Evolutionary conservation across 2,113 vertebrate genomes (phyloP), one percentile per base, ranked within the genome.

Genomic region (Geococcyx californianus): DNA sequence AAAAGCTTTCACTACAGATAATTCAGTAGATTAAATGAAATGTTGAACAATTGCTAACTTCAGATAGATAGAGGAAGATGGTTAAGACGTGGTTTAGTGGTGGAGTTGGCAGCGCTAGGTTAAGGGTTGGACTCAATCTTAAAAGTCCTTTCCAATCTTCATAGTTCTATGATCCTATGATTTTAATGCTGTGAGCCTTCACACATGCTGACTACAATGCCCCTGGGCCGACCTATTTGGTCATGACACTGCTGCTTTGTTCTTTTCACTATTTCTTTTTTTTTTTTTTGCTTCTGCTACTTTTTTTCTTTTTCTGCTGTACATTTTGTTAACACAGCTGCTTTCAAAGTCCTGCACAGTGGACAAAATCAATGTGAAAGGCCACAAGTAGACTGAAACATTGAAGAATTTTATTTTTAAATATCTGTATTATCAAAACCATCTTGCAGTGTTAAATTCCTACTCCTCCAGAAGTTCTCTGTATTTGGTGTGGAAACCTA

Each of bases 401-500:
- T 33, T 8, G 23, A 74, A 74, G 49, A 20, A 33, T 9, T 67
- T 76, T 26, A 45, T 29, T 90, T 84, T 72, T 33, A 42, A 34
- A 31, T 29, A 28, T 92, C 24, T 63, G 29, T 11, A 5, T 66
- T 40, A 82, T 14, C 76, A 79, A 88, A 94, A 92, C 42, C 55
- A 90, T 16, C 20, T 42, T 49, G 21, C 52, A 83, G 49, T 36
- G 25, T 12, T 82, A 58, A 95, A 87, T 49, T 92, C 83, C 85
- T 81, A 1, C 33, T 86, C 23, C 4, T 45, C 45, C 56, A 66
- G 40, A 63, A 90, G 33, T 70, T 58, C 76, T 85, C 83, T 93
- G 56, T 94, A 93, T 95, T 94, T 94, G 88, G 68, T 94, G 79
- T 94, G 90, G 67, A 95, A 95, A 90, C 7, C 2, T 62, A 89